These are phyloP conservation scores for Danaus plexippus DNA, from an alignment of 1,140 invertebrate genomes.

Conservation along the genomic window DNA sequence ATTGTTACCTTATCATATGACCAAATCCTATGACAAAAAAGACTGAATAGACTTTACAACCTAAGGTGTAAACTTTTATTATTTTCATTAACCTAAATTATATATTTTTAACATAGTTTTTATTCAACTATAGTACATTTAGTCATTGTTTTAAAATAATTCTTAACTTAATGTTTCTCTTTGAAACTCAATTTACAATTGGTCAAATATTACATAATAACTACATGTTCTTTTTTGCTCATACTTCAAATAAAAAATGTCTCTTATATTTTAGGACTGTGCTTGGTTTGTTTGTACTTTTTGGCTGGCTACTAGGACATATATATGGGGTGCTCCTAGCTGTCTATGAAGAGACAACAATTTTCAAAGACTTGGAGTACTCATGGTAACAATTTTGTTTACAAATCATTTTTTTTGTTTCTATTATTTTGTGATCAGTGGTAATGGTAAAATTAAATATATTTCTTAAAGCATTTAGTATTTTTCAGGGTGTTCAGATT, in stretches of 20 bases:
- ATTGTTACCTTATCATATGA: too few relatives aligned
- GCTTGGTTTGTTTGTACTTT: slow-evolving; percentile 56
- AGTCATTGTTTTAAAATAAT: background rate
- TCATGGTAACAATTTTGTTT: slow-evolving; percentile 35
- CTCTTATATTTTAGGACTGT: slow-evolving; percentile 52
- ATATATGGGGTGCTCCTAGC: slow-evolving; percentile 70
- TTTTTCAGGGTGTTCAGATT: slow-evolving; percentile 83
- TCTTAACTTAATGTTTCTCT: too few relatives aligned
- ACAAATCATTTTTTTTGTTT: slow-evolving; percentile 12
- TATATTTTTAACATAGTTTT: too few relatives aligned
- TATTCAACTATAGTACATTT: too few relatives aligned
- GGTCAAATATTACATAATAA: too few relatives aligned
- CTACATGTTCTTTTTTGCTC: too few relatives aligned
- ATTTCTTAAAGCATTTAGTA: slow-evolving; percentile 7
- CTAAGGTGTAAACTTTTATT: too few relatives aligned
- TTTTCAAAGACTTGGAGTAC: slow-evolving; percentile 45
- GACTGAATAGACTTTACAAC: too few relatives aligned
- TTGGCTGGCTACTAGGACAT: slow-evolving; percentile 71
- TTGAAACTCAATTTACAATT: too few relatives aligned
- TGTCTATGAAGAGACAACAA: slow-evolving; percentile 54
- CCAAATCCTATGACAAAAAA: too few relatives aligned
- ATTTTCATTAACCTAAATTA: too few relatives aligned
- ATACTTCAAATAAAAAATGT: too few relatives aligned
- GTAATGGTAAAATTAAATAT: slow-evolving; percentile 4
- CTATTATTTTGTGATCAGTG: background rate